Evolutionary conservation across 2,113 vertebrate species (phyloP).

Genomic region (Scartelaos histophorus): DNA sequence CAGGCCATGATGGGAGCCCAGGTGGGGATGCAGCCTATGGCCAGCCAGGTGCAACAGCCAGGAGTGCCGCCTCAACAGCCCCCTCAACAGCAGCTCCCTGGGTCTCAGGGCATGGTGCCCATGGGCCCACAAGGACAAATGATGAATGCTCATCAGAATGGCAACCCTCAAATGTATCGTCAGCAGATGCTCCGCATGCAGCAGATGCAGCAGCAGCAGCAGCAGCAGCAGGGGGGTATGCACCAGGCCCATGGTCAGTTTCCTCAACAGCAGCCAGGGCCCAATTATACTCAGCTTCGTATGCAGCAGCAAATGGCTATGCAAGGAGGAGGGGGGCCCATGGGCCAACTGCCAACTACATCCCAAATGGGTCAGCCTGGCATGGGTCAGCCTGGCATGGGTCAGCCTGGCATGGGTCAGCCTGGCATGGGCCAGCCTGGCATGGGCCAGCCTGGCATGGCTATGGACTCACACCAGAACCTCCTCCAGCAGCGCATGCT

Average conservation of each 20-base stretch:
- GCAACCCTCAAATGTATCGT: conserved; percentile 84
- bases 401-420: conserved; percentile 82
- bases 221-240: conserved; percentile 75
- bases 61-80: conserved; percentile 84
- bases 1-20: conserved; percentile 82
- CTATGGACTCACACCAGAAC: conserved; percentile 82
- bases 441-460: conserved; percentile 22
- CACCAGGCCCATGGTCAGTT: conserved; percentile 85
- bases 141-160: conserved; percentile 86
- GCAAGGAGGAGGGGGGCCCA: conserved; percentile 86
- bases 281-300: conserved; percentile 86
- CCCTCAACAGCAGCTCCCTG: conserved; percentile 64
- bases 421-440: conserved; percentile 23
- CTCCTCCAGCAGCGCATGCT: conserved; percentile 81
- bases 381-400: conserved; percentile 83
- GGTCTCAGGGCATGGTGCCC: conserved; percentile 78
- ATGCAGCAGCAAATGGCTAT: conserved; percentile 93
- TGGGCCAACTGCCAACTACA: conserved; percentile 89
- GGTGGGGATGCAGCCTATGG: conserved; percentile 85
- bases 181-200: conserved; percentile 82
- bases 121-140: conserved; percentile 89
- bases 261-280: conserved; percentile 84
- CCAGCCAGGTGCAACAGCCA: conserved; percentile 78
- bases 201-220: conserved; percentile 64
- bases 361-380: conserved; percentile 90